phyloP scores from a whole-genome alignment of 1,140 invertebrate genomes.

The Drosophila kepulauana region DNA sequence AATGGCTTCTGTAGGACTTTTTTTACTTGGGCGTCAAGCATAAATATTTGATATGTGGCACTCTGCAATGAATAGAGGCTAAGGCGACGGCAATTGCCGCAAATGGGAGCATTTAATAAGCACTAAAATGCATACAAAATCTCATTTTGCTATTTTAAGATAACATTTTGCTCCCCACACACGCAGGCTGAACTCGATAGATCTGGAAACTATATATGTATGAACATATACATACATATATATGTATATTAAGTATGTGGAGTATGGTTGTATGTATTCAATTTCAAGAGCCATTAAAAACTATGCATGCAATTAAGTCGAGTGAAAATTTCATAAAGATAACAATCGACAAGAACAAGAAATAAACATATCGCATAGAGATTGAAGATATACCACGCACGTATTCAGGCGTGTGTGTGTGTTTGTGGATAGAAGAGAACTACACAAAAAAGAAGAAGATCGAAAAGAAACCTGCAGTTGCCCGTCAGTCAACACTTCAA shows the following conservation, averaged over 20 bases:
- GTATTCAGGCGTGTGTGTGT: background rate
- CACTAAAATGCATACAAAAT: slow-evolving; percentile 60
- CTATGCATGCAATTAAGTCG: slow-evolving; percentile 82
- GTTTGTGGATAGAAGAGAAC: slow-evolving; percentile 3
- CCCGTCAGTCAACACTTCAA: slow-evolving; percentile 79
- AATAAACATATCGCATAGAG: slow-evolving; percentile 64
- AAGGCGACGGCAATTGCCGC: slow-evolving; percentile 19
- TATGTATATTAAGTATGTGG: background rate
- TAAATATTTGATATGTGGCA: slow-evolving; percentile 35
- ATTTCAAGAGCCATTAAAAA: slow-evolving; percentile 83
- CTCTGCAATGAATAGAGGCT: slow-evolving; percentile 44
- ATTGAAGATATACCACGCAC: slow-evolving; percentile 6
- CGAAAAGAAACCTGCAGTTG: slow-evolving; percentile 58
- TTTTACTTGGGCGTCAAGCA: slow-evolving; percentile 38
- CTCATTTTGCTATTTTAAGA: slow-evolving; percentile 52
- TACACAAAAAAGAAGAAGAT: background rate
- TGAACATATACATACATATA: background rate
- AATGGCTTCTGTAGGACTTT: slow-evolving; percentile 33
- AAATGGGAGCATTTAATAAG: slow-evolving; percentile 67
- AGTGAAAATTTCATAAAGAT: slow-evolving; percentile 83
- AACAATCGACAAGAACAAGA: slow-evolving; percentile 83
- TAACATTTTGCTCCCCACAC: slow-evolving; percentile 18
- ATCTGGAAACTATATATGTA: background rate
- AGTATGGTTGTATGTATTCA: slow-evolving; percentile 46
- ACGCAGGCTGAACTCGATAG: slow-evolving; percentile 1